Evolutionary conservation across 2,888 invertebrate genomes (phyloP), one percentile per base, ranked within the genome.

Genomic region (Lagria hirta): DNA sequence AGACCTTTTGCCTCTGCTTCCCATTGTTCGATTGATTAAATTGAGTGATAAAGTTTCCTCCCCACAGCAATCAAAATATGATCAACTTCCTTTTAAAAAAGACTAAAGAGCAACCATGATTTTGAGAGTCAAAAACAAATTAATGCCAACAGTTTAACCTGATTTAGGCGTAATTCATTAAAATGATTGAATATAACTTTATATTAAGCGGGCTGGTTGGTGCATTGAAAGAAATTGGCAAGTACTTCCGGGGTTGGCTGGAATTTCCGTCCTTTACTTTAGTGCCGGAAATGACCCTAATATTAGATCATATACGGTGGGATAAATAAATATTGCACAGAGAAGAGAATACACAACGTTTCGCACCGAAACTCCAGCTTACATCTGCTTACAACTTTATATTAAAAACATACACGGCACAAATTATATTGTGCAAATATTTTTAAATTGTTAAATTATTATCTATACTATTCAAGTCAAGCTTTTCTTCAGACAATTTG

Each of bases 231-330:
- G 49, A 55, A 60, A 62, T 57, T 60, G 58, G 54, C 56, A 61
- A 61, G 61, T 61, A 61, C 55, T 59, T 61, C 59, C 58, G 53
- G 59, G 57, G 52, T 53, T 56, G 55, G 42, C 17, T 49, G 54
- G 59, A 56, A 60, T 59, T 61, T 60, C 60, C 58, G 60, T 51
- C 50, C 51, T 36, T 47, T n/a, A n/a, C n/a, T n/a, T n/a, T 44
- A 36, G 16, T 44, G 43, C 59, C 54, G 61, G 58, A 60, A 56
- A 52, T 49, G 55, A 53, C 57, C 59, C 55, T 49, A 58, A 59
- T 58, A 56, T 52, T 59, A 52, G 55, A 57, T 57, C 55, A 54
- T 55, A 51, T 56, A 58, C 49, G 55, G 56, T 61, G 59, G 57
- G 61, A 61, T 59, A 61, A 54, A 54, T 51, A 61, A 59, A 61